Base-by-base conservation (phyloP, 2,797 vertebrate genomes). In the Epinephelus awoara region DNA sequence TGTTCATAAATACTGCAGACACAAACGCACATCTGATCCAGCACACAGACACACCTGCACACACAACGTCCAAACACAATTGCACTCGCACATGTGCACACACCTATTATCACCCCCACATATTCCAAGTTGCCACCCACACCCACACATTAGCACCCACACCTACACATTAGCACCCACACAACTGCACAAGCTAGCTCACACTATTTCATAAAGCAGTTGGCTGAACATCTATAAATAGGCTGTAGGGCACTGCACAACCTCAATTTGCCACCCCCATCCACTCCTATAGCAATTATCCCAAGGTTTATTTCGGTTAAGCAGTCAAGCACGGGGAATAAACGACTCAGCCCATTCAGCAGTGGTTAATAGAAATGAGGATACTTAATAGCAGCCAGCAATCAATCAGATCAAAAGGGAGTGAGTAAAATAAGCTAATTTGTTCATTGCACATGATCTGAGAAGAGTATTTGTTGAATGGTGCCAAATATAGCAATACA, bases 241-340 rank as follows among this genome's bases (percentile, higher is more conserved):
- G 94, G 89, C 91, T 94, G 93, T 92, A 93, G 94, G 94, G 94
- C 93, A 94, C 87, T 74, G 85, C 93, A 91, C 93, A 95, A 89
- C 93, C 93, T 95, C 93, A 94, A 94, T 96, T 94, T 93, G 88
- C 93, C 92, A 89, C 94, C 93, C 93, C 88, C 90, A 89, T 93
- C 94, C 92, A 93, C 94, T 94, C 92, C 93, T 93, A 93, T 92
- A 90, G 92, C 93, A 96, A 95, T 96, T 95, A 95, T 94, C 93
- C 90, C 90, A 88, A 94, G 92, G 93, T 96, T 94, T 95, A 95
- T 95, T 96, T 95, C 90, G 82, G 92, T 94, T 94, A 93, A 93
- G 93, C 94, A 95, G 93, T 92, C 91, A 94, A 92, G 93, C 93
- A 93, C 29, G 49, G 90, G 92, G 90, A 95, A 94, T 94, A 91